Base-by-base conservation (phyloP, 2,888 invertebrate species). In the Pristionchus fissidentatus region DNA sequence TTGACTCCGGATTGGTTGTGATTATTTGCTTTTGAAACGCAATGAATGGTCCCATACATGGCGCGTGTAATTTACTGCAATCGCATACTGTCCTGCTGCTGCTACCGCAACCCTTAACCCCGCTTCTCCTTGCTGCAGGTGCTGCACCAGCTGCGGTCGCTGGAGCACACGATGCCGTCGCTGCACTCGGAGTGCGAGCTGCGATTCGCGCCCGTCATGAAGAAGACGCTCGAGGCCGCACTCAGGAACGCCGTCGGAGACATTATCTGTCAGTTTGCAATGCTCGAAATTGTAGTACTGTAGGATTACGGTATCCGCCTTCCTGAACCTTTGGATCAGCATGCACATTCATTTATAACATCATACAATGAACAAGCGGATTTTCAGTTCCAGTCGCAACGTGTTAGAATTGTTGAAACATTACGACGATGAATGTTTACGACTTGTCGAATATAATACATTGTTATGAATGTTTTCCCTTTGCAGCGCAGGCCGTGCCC, bases 151-250 rank as follows among this genome's bases (percentile, higher is more conserved):
- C 85, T 90, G 77, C 85, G 86, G 35, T 88, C 87, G 55, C 85
- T 90, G 3, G 85, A 85, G 26, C 90, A 89, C 84, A 88, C 89
- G 26, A 89, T 90, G 84, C 90, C 90, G 35, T 87, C 87, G 29
- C 86, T 88, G 32, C 87, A 87, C 75, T 86, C 87, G 55, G 89
- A 89, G 78, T 80, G 86, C 26, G 90, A 90, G 49, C 83, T 90
- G 49, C 89, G 90, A 73, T 90, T 87, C 77, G 84, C 83, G 57
- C 87, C 89, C 15, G 80, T 85, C 3, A 49, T 81, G 1, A 85
- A 84, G 60, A 88, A 87, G 60, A 86, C 86, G 43, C 78, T 88
- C 1, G 89, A 89, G 57, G 82, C 79, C 19, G 84, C 38, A 13
- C 26, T 84, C 19, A 38, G 80, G 29, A 70, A 62, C 32, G 81